phyloP scores from a whole-genome alignment of 2,888 invertebrate species.

The Drosophila differens region DNA sequence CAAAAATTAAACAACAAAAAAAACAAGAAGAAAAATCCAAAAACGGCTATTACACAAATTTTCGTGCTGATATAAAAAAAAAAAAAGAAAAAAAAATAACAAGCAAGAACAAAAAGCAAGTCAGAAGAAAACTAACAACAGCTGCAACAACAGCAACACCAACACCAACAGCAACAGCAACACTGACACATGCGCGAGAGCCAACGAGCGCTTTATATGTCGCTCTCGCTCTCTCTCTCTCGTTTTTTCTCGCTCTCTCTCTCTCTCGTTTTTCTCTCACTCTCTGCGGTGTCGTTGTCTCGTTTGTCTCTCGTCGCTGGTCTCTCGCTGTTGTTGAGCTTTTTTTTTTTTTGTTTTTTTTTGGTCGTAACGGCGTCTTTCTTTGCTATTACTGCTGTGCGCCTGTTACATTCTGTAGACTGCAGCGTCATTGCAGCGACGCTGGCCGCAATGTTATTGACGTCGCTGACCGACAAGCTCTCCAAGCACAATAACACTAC shows the following conservation, averaged over 20 bases:
- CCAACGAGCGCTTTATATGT: conserved; percentile 18
- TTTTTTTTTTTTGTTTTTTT: conserved; percentile 9
- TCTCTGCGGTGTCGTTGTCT: conserved; percentile 15
- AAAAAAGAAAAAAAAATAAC: conserved; percentile 3
- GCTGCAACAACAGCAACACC: conserved; percentile 24
- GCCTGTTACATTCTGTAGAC: conserved; percentile 82
- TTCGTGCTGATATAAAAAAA: conserved; percentile 38
- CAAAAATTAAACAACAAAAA: neutral
- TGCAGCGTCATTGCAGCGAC: conserved; percentile 83
- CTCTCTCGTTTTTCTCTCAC: conserved; percentile 5
- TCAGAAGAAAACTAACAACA: conserved; percentile 27
- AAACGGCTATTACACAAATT: conserved; percentile 32
- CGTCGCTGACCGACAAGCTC: conserved; percentile 19
- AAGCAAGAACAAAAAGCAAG: conserved; percentile 14
- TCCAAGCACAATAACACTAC: conserved; percentile 25
- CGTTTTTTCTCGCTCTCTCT: conserved; percentile 11
- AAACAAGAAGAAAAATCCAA: neutral
- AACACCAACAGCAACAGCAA: conserved; percentile 16
- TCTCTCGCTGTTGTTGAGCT: conserved; percentile 23
- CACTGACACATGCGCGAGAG: conserved; percentile 68
- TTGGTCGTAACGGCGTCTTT: conserved; percentile 13
- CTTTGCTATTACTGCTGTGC: conserved; percentile 62
- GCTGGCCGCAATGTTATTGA: conserved; percentile 37
- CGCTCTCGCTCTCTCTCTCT: conserved; percentile 17
- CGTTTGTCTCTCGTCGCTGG: conserved; percentile 9